Percentiles rank a stretch among this genome's conserved stretches.
Evolutionary conservation across 2,113 vertebrate genomes (phyloP).

Genomic region (Lepisosteus osseus): DNA sequence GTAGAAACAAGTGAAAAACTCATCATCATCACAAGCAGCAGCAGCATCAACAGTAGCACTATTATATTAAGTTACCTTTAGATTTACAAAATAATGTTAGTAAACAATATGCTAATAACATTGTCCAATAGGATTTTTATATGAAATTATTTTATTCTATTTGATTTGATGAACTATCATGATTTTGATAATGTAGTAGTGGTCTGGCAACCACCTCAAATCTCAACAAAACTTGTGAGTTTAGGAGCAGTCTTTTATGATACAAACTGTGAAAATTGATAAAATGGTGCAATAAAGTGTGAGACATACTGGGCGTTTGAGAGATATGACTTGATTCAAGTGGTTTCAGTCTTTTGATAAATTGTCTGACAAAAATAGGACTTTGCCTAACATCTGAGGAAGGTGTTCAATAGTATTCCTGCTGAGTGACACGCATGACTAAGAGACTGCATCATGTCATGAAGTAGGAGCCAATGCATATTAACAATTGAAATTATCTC

Average conservation of each 20-base stretch:
- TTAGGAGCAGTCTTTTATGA: not conserved
- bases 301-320: not conserved
- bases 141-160: too few relatives aligned
- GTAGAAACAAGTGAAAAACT: too few relatives aligned
- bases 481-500: too few relatives aligned
- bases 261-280: not conserved
- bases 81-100: too few relatives aligned
- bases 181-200: not conserved
- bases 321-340: not conserved
- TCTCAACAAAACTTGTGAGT: not conserved
- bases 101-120: too few relatives aligned
- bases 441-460: not conserved
- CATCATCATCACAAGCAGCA: too few relatives aligned
- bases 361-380: constrained; percentile 17
- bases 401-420: not conserved
- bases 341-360: not conserved
- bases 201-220: not conserved
- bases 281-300: not conserved
- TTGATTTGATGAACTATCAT: too few relatives aligned
- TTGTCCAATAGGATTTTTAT: too few relatives aligned
- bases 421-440: constrained; percentile 2
- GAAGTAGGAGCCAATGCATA: too few relatives aligned
- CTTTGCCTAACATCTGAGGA: not conserved
- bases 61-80: too few relatives aligned
- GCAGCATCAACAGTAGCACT: too few relatives aligned